Percentiles rank a stretch among this genome's conserved stretches.
These are phyloP conservation scores for Acronicta aceris DNA, from an alignment of 2,888 invertebrate genomes.

Conservation along the genomic window DNA sequence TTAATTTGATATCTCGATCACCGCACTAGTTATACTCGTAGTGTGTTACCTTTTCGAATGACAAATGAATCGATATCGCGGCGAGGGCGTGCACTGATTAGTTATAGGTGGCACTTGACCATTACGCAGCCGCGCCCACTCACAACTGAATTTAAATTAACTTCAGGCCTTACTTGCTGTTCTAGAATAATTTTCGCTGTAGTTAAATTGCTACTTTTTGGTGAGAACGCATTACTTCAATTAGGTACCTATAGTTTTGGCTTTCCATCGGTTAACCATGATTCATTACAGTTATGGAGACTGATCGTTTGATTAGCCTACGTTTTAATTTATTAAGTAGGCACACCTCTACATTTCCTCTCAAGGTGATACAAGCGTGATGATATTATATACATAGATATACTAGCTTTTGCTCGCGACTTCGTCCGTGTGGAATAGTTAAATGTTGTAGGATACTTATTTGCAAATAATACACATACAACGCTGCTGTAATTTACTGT, in stretches of 20 bases:
- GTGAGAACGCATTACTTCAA: background rate
- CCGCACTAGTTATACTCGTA: conserved; percentile 45
- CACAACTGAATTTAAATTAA: conserved; percentile 79
- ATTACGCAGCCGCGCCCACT: conserved; percentile 77
- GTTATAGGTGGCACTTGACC: conserved; percentile 78
- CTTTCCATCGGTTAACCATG: too few species aligned
- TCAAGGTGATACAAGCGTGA: too few species aligned
- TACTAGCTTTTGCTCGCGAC: too few species aligned
- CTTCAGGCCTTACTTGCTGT: conserved; percentile 58
- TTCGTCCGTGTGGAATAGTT: too few species aligned
- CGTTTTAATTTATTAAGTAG: too few species aligned
- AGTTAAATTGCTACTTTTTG: background rate
- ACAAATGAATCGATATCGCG: conserved; percentile 75
- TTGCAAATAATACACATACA: too few species aligned
- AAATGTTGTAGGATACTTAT: too few species aligned
- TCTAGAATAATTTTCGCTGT: conserved; percentile 43
- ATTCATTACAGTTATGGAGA: too few species aligned
- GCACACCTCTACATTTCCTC: too few species aligned
- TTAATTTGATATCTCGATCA: conserved; percentile 44
- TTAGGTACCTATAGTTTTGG: background rate
- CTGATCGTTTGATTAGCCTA: too few species aligned
- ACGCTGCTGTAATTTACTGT: too few species aligned
- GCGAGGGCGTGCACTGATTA: conserved; percentile 75
- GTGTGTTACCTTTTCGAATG: conserved; percentile 57
- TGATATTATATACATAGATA: too few species aligned